A percentile compares a stretch with the other conserved stretches of the same genome.
phyloP scores from a whole-genome alignment of 1,140 invertebrate species.

The Whitmania pigra region DNA sequence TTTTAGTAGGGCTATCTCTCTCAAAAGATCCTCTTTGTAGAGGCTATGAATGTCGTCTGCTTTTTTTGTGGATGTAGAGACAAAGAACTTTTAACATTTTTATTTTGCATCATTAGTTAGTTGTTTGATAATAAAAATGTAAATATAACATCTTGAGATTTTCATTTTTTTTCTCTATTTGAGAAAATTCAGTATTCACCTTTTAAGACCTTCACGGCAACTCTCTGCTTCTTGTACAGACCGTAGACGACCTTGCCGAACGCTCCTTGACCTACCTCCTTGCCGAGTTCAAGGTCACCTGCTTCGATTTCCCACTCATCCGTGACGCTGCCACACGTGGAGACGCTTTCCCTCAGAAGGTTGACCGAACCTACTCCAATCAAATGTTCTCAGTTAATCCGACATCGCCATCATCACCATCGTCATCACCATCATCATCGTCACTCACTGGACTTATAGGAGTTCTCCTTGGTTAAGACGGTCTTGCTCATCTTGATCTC shows the following conservation, averaged over 20 bases:
- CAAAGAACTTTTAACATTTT: background rate
- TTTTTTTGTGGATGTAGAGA: too few species aligned
- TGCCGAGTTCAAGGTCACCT: constrained; percentile 69
- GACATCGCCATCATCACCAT: background rate
- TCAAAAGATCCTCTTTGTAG: constrained; percentile 51
- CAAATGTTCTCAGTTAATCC: background rate
- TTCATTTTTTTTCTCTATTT: background rate
- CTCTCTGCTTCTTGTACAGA: constrained; percentile 34
- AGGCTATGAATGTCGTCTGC: constrained; percentile 18
- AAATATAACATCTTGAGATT: background rate
- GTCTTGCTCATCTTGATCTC: constrained; percentile 3
- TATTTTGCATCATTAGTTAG: background rate
- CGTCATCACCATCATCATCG: background rate
- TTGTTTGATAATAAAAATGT: background rate
- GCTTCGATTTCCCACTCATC: constrained; percentile 49
- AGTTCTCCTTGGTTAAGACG: background rate
- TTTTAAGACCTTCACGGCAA: constrained; percentile 40
- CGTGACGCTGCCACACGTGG: background rate
- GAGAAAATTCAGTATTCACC: constrained; percentile 29
- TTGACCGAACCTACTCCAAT: too few species aligned
- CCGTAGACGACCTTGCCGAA: constrained; percentile 56
- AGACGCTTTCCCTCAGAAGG: too few species aligned
- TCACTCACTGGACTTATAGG: background rate
- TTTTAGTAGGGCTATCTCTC: constrained; percentile 99
- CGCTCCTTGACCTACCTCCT: constrained; percentile 82